Evolutionary conservation across 2,888 invertebrate species (phyloP).

Genomic region (Microdon myrmicae): DNA sequence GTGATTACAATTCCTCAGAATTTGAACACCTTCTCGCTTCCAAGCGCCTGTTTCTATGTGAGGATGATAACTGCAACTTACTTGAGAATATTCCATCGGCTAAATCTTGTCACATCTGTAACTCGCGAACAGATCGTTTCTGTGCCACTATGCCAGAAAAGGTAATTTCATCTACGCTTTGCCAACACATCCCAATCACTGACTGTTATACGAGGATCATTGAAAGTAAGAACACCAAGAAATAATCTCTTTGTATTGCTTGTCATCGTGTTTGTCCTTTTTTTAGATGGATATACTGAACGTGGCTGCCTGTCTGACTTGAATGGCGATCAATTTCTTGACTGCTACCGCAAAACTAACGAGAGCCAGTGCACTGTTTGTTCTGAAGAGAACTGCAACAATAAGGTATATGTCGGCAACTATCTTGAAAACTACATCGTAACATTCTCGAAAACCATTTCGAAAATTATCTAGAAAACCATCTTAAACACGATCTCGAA

Average conservation of each 20-base stretch:
- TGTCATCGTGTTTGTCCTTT: conserved; percentile 31
- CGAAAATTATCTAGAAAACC: too few relatives aligned
- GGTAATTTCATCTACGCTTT: conserved; percentile 40
- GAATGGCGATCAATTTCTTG: conserved; percentile 54
- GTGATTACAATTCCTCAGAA: conserved; percentile 57
- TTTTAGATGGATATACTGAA: conserved; percentile 59
- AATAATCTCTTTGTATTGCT: neutral
- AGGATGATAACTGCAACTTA: conserved; percentile 59
- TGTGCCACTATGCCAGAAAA: conserved; percentile 56
- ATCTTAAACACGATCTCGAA: too few relatives aligned
- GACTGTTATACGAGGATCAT: conserved; percentile 57
- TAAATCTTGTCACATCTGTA: conserved; percentile 57
- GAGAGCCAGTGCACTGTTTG: conserved; percentile 56
- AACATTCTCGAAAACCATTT: too few relatives aligned
- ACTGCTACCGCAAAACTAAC: conserved; percentile 54
- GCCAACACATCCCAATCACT: conserved; percentile 53
- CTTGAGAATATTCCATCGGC: conserved; percentile 53
- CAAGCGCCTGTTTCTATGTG: conserved; percentile 58
- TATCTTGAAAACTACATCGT: too few relatives aligned
- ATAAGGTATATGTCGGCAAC: conserved; percentile 48
- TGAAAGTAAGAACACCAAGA: conserved; percentile 10
- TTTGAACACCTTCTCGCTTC: conserved; percentile 41
- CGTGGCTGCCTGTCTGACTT: conserved; percentile 59
- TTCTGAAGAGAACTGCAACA: conserved; percentile 56
- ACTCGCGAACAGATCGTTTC: conserved; percentile 55